Conservation (phyloP, 2,113 vertebrate species). For the Pygoscelis adeliae region DNA sequence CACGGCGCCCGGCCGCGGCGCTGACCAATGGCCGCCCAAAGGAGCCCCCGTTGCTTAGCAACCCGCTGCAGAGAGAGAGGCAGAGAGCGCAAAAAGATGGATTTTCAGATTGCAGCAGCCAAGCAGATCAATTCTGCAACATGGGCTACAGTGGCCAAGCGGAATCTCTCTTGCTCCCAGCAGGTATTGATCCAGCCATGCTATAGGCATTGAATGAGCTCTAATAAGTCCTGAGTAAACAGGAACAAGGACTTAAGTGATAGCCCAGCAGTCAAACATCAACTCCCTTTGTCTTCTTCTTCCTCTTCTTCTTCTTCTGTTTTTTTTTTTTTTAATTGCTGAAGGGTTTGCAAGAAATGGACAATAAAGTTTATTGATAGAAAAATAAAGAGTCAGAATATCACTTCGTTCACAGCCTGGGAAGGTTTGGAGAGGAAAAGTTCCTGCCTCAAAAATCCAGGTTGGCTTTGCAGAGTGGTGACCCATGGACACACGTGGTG, state of each 20-base stretch:
- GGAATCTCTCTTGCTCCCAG: slow-evolving; percentile 78
- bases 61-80: slow-evolving; percentile 68
- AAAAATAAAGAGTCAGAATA: slow-evolving; percentile 23
- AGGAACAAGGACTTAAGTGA: slow-evolving; percentile 75
- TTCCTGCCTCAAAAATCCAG: neutral
- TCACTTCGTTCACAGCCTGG: neutral
- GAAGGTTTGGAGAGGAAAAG: neutral
- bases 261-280: slow-evolving; percentile 73
- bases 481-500: neutral
- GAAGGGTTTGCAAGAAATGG: slow-evolving; percentile 24
- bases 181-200: slow-evolving; percentile 80
- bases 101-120: slow-evolving; percentile 77
- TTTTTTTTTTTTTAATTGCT: slow-evolving; percentile 43
- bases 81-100: slow-evolving; percentile 66
- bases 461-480: neutral
- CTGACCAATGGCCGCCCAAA: slow-evolving; percentile 71
- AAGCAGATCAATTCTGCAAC: slow-evolving; percentile 83
- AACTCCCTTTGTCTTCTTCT: slow-evolving; percentile 67
- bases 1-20: neutral
- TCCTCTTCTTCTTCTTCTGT: slow-evolving; percentile 8
- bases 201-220: slow-evolving; percentile 78
- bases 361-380: slow-evolving; percentile 34
- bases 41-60: slow-evolving; percentile 78
- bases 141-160: slow-evolving; percentile 72
- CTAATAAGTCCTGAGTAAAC: slow-evolving; percentile 77